Conservation (phyloP, 2,797 vertebrate species). For the Macrochelys suwanniensis region DNA sequence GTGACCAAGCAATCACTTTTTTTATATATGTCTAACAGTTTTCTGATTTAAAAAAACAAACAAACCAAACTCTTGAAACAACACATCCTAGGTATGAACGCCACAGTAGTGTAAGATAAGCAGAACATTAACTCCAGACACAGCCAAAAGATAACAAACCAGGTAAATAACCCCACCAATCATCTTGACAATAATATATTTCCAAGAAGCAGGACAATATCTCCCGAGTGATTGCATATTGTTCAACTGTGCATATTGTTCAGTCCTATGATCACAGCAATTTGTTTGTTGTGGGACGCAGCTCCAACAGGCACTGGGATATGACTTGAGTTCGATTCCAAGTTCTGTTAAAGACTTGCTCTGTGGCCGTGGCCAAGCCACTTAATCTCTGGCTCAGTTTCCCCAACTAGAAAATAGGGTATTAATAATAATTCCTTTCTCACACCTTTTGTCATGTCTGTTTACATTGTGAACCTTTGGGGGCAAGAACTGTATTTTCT, state of each 20-base stretch:
- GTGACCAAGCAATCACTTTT: not conserved
- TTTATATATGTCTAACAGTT: not conserved
- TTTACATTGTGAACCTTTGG: not conserved
- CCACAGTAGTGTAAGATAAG: not conserved
- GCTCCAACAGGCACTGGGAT: not conserved
- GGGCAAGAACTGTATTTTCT: not conserved
- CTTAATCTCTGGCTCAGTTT: not conserved
- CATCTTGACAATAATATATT: constrained; percentile 26
- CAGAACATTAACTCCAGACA: not conserved
- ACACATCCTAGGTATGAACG: not conserved
- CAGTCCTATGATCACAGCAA: not conserved
- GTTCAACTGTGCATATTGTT: not conserved
- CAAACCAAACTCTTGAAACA: not conserved
- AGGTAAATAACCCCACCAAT: constrained; percentile 43
- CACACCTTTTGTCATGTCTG: not conserved
- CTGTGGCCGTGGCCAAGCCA: not conserved
- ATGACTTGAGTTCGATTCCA: not conserved
- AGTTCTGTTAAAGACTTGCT: not conserved
- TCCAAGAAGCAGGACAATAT: constrained; percentile 9
- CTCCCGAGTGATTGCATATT: not conserved
- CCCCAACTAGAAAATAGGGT: not conserved
- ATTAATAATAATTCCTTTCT: not conserved
- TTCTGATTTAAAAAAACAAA: not conserved
- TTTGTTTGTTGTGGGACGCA: not conserved
- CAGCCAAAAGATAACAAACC: constrained; percentile 17